phyloP scores from a whole-genome alignment of 1,140 invertebrate genomes.

The Homalodisca vitripennis region DNA sequence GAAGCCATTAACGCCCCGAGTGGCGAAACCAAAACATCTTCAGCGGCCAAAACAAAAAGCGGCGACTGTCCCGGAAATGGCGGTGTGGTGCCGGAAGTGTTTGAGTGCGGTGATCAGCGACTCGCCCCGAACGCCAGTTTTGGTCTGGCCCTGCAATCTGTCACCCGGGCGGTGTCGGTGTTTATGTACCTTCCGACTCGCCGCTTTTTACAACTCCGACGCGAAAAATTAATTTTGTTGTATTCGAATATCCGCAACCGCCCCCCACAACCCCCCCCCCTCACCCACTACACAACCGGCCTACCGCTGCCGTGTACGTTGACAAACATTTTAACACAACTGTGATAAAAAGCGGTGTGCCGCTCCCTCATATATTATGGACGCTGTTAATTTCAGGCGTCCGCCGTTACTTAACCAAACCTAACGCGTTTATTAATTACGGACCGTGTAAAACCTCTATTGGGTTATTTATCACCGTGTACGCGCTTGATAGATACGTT shows the following conservation, averaged over 20 bases:
- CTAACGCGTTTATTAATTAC: slow-evolving; percentile 9
- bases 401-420: neutral
- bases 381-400: slow-evolving; percentile 10
- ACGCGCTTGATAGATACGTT: no score
- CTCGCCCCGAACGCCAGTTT: no score
- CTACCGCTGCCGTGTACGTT: no score
- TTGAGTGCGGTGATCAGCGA: slow-evolving; percentile 7
- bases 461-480: neutral
- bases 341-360: neutral
- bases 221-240: slow-evolving; percentile 15
- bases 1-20: slow-evolving; percentile 1
- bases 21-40: slow-evolving; percentile 9
- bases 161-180: neutral
- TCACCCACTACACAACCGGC: no score
- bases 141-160: neutral
- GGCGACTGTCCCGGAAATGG: neutral
- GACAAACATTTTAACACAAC: slow-evolving; percentile 17
- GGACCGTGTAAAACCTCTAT: neutral
- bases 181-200: no score
- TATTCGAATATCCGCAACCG: slow-evolving; percentile 7
- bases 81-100: neutral
- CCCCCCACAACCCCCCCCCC: no score
- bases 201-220: neutral
- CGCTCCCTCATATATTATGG: slow-evolving; percentile 17
- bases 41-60: neutral